Evolutionary conservation across 2,888 invertebrate species (phyloP).

Genomic region (Xylota sylvarum): DNA sequence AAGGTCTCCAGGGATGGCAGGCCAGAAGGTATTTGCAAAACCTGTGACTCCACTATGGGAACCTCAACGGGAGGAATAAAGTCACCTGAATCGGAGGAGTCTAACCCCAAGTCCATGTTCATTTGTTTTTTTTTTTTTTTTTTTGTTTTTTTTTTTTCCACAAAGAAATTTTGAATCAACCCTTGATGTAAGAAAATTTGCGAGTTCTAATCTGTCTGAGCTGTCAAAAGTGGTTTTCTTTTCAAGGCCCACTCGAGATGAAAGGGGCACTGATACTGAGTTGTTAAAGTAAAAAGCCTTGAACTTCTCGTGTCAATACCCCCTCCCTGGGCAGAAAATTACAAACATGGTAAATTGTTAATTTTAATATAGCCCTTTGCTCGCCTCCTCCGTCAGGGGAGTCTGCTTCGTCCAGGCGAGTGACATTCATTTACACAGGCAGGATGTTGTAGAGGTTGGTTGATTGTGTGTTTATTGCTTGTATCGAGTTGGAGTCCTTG

Average conservation of each 20-base stretch:
- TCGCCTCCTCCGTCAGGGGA: background rate
- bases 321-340: background rate
- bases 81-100: slow-evolving; percentile 5
- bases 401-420: background rate
- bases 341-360: background rate
- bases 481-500: background rate
- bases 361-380: background rate
- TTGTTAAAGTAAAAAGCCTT: background rate
- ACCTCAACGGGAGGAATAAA: slow-evolving; percentile 11
- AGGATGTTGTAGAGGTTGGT: background rate
- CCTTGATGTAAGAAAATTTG: background rate
- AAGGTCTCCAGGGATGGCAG: slow-evolving; percentile 59
- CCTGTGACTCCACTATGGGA: background rate
- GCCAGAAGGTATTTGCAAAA: slow-evolving; percentile 30
- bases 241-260: background rate
- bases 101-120: background rate
- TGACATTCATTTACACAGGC: slow-evolving; percentile 3
- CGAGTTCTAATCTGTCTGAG: background rate
- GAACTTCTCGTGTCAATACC: background rate
- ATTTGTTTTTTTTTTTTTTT: background rate
- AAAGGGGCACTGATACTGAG: background rate
- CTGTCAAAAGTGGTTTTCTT: background rate
- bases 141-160: background rate
- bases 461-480: slow-evolving; percentile 20
- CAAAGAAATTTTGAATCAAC: background rate